Percentiles rank a stretch among this genome's conserved stretches.
Evolutionary conservation across 2,888 invertebrate genomes (phyloP).

Genomic region (Dinocampus coccinellae): DNA sequence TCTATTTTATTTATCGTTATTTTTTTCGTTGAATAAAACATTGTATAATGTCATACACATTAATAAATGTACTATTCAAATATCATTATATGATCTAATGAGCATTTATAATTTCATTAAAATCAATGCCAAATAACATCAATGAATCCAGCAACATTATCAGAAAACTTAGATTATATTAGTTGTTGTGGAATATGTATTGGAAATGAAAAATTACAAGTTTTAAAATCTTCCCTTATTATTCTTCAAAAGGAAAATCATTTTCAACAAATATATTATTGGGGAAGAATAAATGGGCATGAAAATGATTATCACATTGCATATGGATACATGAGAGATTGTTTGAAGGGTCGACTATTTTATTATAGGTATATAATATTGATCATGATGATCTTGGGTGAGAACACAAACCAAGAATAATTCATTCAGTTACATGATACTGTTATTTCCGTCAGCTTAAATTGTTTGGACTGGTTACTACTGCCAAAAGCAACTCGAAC

Average conservation of each 20-base stretch:
- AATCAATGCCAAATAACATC: background rate
- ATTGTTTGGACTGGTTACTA: conserved; percentile 79
- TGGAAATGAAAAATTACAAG: conserved; percentile 79
- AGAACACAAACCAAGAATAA: background rate
- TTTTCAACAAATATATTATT: conserved; percentile 84
- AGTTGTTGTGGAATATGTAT: conserved; percentile 79
- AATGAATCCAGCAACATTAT: conserved; percentile 53
- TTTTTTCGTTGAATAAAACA: no score
- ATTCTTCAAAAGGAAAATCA: conserved; percentile 88
- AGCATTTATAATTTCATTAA: no score
- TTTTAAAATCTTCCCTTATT: conserved; percentile 83
- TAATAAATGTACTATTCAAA: no score
- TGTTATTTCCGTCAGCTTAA: conserved; percentile 66
- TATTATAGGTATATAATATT: conserved; percentile 76
- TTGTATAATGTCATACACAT: no score
- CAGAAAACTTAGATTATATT: conserved; percentile 72
- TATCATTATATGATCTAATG: no score
- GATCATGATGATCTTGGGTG: background rate
- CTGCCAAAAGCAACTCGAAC: conserved; percentile 71
- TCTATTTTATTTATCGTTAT: no score
- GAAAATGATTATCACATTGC: conserved; percentile 87
- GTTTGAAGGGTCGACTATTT: conserved; percentile 78
- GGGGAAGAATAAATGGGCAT: conserved; percentile 86
- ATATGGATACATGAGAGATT: conserved; percentile 83
- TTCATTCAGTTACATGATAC: background rate